Base-by-base conservation (phyloP, 2,888 invertebrate species). In the Stenolophus ochropezus region DNA sequence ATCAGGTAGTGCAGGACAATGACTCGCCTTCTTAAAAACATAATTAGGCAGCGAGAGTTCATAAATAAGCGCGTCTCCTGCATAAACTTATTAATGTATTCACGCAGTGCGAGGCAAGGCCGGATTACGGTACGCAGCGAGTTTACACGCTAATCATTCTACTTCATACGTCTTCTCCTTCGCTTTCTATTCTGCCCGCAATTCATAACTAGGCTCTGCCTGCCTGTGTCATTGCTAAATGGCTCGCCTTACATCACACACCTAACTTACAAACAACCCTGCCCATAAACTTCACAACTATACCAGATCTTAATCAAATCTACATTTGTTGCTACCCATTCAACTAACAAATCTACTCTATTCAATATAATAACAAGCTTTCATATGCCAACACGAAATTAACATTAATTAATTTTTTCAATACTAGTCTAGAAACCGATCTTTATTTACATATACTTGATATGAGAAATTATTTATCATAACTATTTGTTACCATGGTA, bases 11-110 rank as follows among this genome's bases (percentile, higher is more conserved):
- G 21, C 11, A 5, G 11, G 58, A 27, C 76, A 18, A 27, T 25
- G 53, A 75, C 75, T 18, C 33, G 27, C 42, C 33, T 73, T 61
- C 61, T 77, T 75, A 77, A 77, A 77, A 77, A 77, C 77, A 58
- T 77, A 77, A 78, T 78, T 78, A 78, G 69, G 47, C 49, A 65
- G 42, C 18, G 71, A 25, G 33, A 61, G 14, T 69, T 69, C 21
- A 49, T 23, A 71, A 71, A 47, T 33, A 71, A 42, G 42, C 42
- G 71, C 42, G 73, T 51, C 53, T 27, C 53, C 69, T 53, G 49
- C 78, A 65, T 65, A 65, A 78, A 79, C 79, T 79, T 69, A 78
- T 78, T 78, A 79, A 79, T 79, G 71, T 53, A 79, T 79, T 79
- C 69, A 47, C 18, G 27, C 16, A 27, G 76, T 56, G 58, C 14